Percentiles rank a stretch among this genome's conserved stretches.
Conservation (phyloP, 2,113 vertebrate species). For the Cavia aperea region DNA sequence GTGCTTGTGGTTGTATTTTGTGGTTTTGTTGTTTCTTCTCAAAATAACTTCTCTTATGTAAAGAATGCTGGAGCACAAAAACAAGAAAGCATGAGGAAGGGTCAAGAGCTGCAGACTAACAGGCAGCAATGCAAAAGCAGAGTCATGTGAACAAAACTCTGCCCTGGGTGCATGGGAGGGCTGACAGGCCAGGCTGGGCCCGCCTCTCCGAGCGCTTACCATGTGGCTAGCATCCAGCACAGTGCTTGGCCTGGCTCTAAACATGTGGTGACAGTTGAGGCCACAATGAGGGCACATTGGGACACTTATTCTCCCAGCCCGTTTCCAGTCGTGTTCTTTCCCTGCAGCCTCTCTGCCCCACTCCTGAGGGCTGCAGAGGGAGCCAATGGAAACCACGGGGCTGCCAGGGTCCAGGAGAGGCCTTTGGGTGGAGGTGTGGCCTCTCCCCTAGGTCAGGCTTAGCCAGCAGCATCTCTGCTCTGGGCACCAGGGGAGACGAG, state of each 20-base stretch:
- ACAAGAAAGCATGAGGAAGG: neutral
- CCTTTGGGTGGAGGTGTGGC: neutral
- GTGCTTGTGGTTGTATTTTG: neutral
- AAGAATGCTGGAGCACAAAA: neutral
- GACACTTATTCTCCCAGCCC: neutral
- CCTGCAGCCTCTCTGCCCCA: neutral
- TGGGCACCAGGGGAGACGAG: neutral
- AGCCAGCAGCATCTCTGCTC: accelerated
- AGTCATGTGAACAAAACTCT: accelerated
- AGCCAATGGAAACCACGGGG: neutral
- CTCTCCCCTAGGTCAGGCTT: accelerated
- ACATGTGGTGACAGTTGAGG: neutral
- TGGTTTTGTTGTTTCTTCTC: neutral
- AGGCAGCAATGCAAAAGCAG: neutral
- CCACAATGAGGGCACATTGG: neutral
- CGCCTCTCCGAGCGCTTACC: neutral
- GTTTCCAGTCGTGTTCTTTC: neutral
- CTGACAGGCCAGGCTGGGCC: neutral
- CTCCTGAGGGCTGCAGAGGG: neutral
- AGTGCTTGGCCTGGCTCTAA: neutral
- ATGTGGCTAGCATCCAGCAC: neutral
- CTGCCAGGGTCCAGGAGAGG: neutral
- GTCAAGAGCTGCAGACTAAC: neutral
- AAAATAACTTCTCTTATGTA: constrained; percentile 1
- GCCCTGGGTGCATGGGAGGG: no score